Conservation (phyloP, 2,797 vertebrate genomes). For the Schizopygopsis pylzovi region DNA sequence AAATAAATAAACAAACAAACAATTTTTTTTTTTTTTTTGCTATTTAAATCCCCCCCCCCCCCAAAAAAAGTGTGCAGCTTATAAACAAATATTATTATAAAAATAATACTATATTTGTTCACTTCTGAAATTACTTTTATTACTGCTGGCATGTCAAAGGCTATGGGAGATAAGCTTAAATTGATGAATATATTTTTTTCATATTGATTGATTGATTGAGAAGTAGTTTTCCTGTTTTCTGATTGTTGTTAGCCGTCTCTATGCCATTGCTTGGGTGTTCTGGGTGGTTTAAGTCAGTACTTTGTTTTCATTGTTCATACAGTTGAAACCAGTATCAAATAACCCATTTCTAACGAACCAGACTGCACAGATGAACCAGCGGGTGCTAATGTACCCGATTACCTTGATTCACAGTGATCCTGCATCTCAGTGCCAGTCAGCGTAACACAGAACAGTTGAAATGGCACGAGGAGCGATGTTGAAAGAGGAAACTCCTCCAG, state of each 20-base stretch:
- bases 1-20: no score
- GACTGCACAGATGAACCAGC: neutral
- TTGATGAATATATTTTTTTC: no score
- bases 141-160: no score
- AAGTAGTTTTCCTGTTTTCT: no score
- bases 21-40: no score
- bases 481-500: conserved; percentile 35
- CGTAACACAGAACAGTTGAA: neutral
- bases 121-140: no score
- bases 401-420: neutral
- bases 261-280: neutral
- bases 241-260: neutral
- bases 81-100: no score
- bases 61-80: no score
- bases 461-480: neutral
- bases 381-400: neutral
- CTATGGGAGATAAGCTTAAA: no score
- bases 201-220: no score
- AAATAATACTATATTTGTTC: no score
- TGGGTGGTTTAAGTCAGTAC: neutral
- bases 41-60: no score
- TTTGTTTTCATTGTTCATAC: neutral
- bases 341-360: neutral
- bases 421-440: neutral
- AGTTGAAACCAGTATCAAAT: neutral